Evolutionary conservation across 2,113 vertebrate species (phyloP), one percentile per base, ranked within the genome.

Genomic region (Muntiacus muntjak): DNA sequence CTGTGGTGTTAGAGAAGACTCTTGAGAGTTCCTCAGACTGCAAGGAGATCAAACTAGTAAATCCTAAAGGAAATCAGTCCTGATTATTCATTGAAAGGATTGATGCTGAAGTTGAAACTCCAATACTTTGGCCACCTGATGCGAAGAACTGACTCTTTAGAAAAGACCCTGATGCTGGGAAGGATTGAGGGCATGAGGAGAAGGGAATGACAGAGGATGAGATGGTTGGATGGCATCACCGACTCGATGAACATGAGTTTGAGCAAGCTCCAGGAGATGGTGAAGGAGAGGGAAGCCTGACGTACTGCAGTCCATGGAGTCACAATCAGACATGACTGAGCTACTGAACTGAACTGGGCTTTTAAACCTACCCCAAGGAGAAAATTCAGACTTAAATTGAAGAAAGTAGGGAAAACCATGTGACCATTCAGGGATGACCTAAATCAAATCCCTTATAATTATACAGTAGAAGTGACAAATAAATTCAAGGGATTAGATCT

Each of bases 371-470:
- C 11, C n/a, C 55, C 57, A 81, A 89, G 28, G 40, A 83, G 17
- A 91, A 97, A 58, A 12, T 71, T 71, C 64, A 71, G n/a, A 71
- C 64, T 36, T 71, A n/a, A 62, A 16, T 16, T 33, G n/a, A 71
- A 71, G 64, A 71, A 71, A 71, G n/a, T 71, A 71, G n/a, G 64
- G 64, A 36, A 71, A 71, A n/a, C 64, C 64, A 36, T 21, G 19
- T 0, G 0, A 36, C n/a, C 64, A 36, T 71, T 71, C 9, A 71
- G 1, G 4, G 36, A 71, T 11, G 9, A 71, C 19, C 9, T 71
- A 71, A 71, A 23, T 71, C n/a, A 71, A 5, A 71, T 71, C n/a
- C 64, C n/a, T 71, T 71, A 36, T 0, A 36, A 23, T 71, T 36
- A 71, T 3, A 71, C n/a, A 71, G n/a, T 71, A 71, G 9, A 71